Percentiles rank a stretch among this genome's conserved stretches.
phyloP scores from a whole-genome alignment of 2,113 vertebrate species.

The Coryphaenoides rupestris region DNA sequence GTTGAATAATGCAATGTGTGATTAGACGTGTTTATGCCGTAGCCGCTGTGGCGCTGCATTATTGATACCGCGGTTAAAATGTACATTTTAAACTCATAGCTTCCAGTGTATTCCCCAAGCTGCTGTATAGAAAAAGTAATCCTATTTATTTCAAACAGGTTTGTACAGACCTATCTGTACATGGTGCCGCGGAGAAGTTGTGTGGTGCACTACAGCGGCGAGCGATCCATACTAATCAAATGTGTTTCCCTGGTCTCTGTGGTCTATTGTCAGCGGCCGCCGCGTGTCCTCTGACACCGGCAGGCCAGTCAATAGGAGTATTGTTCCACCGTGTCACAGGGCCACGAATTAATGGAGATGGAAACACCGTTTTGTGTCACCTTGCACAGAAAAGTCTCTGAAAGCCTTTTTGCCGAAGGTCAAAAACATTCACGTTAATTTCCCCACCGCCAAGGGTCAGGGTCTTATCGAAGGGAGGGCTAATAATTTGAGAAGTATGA shows the following conservation, averaged over 20 bases:
- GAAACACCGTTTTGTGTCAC: constrained; percentile 30
- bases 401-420: no score
- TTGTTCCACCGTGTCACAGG: constrained; percentile 5
- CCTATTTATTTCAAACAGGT: neutral
- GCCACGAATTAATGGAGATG: constrained; percentile 21
- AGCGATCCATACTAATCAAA: constrained; percentile 43
- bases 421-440: no score
- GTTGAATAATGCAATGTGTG: no score
- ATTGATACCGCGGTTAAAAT: no score
- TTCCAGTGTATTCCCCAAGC: no score
- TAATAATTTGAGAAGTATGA: no score
- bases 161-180: constrained; percentile 19
- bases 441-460: no score
- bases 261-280: constrained; percentile 35
- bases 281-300: constrained; percentile 19
- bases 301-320: constrained; percentile 30
- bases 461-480: no score
- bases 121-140: no score
- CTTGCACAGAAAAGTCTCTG: constrained; percentile 2
- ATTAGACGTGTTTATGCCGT: no score
- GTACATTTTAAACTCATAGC: no score
- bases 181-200: constrained; percentile 13
- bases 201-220: constrained; percentile 16
- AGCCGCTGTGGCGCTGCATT: no score
- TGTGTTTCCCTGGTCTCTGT: constrained; percentile 18